Conservation (phyloP, 2,797 vertebrate genomes). For the Philypnodon macrostomus region DNA sequence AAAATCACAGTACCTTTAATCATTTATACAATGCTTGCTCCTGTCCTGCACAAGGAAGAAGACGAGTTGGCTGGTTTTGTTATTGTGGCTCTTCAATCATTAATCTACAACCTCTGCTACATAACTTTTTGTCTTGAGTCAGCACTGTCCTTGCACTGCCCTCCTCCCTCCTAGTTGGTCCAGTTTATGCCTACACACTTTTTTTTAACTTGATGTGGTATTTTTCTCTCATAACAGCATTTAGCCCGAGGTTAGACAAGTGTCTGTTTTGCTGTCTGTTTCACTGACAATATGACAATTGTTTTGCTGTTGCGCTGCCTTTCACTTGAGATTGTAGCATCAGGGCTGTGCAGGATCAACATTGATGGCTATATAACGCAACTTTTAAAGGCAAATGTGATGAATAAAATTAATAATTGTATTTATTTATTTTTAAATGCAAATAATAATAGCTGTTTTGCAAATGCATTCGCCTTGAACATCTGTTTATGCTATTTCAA, state of each 20-base stretch:
- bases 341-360: background rate
- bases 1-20: too few species aligned
- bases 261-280: slow-evolving; percentile 4
- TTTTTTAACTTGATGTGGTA: slow-evolving; percentile 14
- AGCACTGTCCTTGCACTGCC: slow-evolving; percentile 47
- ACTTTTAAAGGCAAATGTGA: too few species aligned
- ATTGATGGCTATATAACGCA: background rate
- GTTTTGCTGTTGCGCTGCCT: slow-evolving; percentile 11
- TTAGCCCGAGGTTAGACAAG: slow-evolving; percentile 13
- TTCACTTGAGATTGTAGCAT: slow-evolving; percentile 7
- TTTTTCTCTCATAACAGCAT: slow-evolving; percentile 11
- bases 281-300: slow-evolving; percentile 13
- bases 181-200: slow-evolving; percentile 25
- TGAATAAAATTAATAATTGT: too few species aligned
- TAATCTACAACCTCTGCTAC: slow-evolving; percentile 43
- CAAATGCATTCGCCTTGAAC: too few species aligned
- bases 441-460: too few species aligned
- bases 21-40: slow-evolving; percentile 27
- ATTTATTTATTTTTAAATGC: too few species aligned
- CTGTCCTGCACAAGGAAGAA: slow-evolving; percentile 14
- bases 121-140: slow-evolving; percentile 46
- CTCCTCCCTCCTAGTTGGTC: slow-evolving; percentile 25
- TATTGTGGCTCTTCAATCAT: slow-evolving; percentile 44
- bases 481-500: too few species aligned
- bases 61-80: slow-evolving; percentile 28